Conservation (phyloP, 64 coral and sea anemone genomes). For the Anthopleura sola region DNA sequence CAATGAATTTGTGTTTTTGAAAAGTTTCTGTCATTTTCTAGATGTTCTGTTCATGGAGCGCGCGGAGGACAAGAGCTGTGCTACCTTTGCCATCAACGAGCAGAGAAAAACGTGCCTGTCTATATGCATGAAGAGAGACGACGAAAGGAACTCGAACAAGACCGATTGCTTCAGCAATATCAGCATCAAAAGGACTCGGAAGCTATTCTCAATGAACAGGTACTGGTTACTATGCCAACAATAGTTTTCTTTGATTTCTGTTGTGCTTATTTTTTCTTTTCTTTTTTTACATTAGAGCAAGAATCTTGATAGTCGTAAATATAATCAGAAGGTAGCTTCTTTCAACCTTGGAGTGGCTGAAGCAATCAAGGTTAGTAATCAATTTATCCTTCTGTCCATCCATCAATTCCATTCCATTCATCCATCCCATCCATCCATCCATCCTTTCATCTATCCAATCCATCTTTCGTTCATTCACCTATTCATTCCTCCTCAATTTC, state of each 20-base stretch:
- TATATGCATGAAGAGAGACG: constrained; percentile 76
- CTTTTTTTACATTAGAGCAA: constrained; percentile 31
- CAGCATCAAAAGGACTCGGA: constrained; percentile 85
- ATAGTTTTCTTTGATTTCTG: too few species aligned
- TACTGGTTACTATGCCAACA: background rate
- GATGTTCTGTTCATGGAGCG: constrained; percentile 47
- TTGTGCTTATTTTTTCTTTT: background rate
- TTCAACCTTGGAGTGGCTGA: constrained; percentile 91
- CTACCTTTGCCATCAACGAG: constrained; percentile 83
- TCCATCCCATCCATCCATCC: too few species aligned
- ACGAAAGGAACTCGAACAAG: constrained; percentile 73
- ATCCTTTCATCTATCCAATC: too few species aligned
- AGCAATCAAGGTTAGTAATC: constrained; percentile 62
- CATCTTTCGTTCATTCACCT: too few species aligned
- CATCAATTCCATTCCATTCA: background rate
- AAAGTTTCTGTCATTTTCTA: background rate
- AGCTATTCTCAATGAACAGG: constrained; percentile 67
- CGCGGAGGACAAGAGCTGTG: constrained; percentile 86
- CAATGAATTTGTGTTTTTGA: too few species aligned
- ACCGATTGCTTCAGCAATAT: constrained; percentile 73
- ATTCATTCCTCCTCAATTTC: background rate
- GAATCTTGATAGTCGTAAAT: constrained; percentile 75
- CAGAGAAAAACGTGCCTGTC: constrained; percentile 79
- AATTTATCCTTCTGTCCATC: background rate
- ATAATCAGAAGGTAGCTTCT: constrained; percentile 83